These are phyloP conservation scores for Corella eumyota DNA, from an alignment of 23 tunicate species.

Conservation along the genomic window DNA sequence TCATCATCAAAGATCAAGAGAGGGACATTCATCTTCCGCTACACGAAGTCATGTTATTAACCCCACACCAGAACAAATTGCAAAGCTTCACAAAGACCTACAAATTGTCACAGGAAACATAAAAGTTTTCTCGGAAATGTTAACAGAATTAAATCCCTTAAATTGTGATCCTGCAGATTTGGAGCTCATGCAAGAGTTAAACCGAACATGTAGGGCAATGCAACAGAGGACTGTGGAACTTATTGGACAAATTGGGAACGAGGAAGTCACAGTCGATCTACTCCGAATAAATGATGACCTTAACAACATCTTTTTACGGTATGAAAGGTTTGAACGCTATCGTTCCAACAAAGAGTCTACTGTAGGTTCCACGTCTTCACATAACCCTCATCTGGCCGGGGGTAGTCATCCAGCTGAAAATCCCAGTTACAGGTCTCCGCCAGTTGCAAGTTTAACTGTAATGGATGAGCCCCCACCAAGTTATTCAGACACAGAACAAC, in stretches of 20 bases:
- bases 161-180: slow-evolving; percentile 51
- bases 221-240: slow-evolving; percentile 75
- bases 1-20: background rate
- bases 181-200: slow-evolving; percentile 52
- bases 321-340: slow-evolving; percentile 76
- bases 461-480: slow-evolving; percentile 82
- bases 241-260: slow-evolving; percentile 59
- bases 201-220: slow-evolving; percentile 76
- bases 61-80: slow-evolving; percentile 26
- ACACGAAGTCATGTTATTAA: slow-evolving; percentile 1
- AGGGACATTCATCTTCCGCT: background rate
- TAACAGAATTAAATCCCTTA: slow-evolving; percentile 55
- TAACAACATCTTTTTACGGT: slow-evolving; percentile 74
- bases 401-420: background rate
- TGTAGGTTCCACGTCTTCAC: background rate
- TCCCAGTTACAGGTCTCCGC: background rate
- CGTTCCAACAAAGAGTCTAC: slow-evolving; percentile 21
- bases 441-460: background rate
- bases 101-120: slow-evolving; percentile 58
- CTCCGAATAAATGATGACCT: slow-evolving; percentile 71
- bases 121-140: slow-evolving; percentile 76
- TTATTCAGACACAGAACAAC: slow-evolving; percentile 76
- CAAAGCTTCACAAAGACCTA: slow-evolving; percentile 60
- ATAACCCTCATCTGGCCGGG: background rate
- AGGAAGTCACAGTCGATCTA: slow-evolving; percentile 64